Evolutionary conservation across 2,113 vertebrate species (phyloP), one percentile per base, ranked within the genome.

Genomic region (Conger conger): DNA sequence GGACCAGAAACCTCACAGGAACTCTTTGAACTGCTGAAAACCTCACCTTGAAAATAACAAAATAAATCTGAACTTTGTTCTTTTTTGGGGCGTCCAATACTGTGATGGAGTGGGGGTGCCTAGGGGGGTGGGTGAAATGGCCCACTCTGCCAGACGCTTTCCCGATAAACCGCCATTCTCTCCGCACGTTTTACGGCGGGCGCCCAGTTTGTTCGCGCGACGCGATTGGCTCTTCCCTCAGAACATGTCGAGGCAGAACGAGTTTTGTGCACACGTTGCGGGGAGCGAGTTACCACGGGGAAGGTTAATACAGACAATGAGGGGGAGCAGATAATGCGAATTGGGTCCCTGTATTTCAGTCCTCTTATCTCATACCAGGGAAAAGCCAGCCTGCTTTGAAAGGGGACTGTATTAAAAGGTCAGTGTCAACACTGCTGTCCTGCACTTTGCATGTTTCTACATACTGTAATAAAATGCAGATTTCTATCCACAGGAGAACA

Each of bases 131-230:
- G 0, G 18, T 11, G 15, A 16, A 18, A 57, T 16, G 54, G 54
- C 3, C 89, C 88, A 54, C 68, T 93, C 92, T 83, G 89, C 90
- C 89, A 93, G 88, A 87, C 91, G 86, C 94, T 91, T 93, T 94
- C 91, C 90, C 92, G 87, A 95, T 96, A 96, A 95, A 95, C 93
- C 89, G 88, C 90, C 93, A 90, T 93, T 93, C 94, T 93, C 76
- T 79, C 68, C 23, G 36, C 27, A 30, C 53, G 23, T 60, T n/a
- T 84, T 23, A 76, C 96, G 97, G 96, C 97, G 92, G 95, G 93
- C 92, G 91, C 94, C 92, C 92, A 94, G 95, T 97, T 98, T 96
- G 98, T 98, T 98, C 97, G 97, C 97, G 98, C 98, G 95, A 96
- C 96, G 96, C 96, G 96, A 98, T 97, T 97, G 97, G 96, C 95